phyloP scores from a whole-genome alignment of 2,888 invertebrate species.

The Panzeria rudis region DNA sequence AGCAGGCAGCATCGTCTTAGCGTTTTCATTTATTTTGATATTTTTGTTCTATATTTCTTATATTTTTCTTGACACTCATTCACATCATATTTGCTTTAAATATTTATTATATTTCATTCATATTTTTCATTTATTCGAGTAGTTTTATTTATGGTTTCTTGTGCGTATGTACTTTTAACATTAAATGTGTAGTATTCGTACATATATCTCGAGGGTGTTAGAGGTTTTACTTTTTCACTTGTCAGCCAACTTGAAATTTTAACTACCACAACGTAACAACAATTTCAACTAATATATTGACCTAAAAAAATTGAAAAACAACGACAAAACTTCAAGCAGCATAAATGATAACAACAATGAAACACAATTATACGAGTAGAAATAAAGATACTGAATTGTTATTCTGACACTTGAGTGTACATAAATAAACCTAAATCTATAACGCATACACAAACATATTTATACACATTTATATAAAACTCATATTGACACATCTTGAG shows the following conservation, averaged over 20 bases:
- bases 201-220: slow-evolving; percentile 1
- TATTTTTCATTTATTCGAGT: slow-evolving; percentile 11
- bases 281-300: slow-evolving; percentile 36
- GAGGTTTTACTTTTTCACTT: slow-evolving; percentile 12
- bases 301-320: slow-evolving; percentile 10
- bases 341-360: not conserved
- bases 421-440: slow-evolving; percentile 17
- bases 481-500: not conserved
- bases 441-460: not conserved
- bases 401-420: slow-evolving; percentile 14
- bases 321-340: not conserved
- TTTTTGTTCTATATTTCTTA: slow-evolving; percentile 21
- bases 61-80: slow-evolving; percentile 1
- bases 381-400: slow-evolving; percentile 29
- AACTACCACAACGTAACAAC: slow-evolving; percentile 11
- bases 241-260: slow-evolving; percentile 25
- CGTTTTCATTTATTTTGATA: not conserved
- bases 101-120: slow-evolving; percentile 17
- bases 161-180: not conserved
- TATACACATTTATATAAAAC: not conserved
- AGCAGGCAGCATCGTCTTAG: slow-evolving; percentile 1
- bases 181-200: not conserved
- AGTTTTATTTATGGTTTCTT: not conserved
- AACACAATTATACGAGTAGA: not conserved
- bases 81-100: not conserved